Base-by-base conservation (phyloP, 2,888 invertebrate genomes). In the Nasonovia ribisnigri region DNA sequence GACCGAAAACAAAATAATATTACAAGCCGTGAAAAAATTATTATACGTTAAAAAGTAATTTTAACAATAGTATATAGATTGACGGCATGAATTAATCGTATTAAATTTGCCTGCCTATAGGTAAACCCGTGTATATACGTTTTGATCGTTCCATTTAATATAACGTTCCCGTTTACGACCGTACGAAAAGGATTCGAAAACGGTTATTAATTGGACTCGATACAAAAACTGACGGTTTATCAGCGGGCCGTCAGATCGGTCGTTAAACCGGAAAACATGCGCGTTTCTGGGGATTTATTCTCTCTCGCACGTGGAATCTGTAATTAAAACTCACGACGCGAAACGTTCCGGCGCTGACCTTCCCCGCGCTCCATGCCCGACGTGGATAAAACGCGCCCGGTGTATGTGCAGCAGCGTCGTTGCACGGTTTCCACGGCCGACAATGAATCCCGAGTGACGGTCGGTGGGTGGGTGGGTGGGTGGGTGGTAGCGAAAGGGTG, bases 251-350 rank as follows among this genome's bases (percentile, higher is more conserved):
- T 67, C 67, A 67, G 46, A 67, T 90, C 67, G 26, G 77, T 29
- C 48, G 77, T 77, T 77, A 36, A 42, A 84, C 36, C 77, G 29
- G n/a, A 84, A 84, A 54, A 84, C 42, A 54, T 24, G 54, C 91
- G 48, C 60, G 36, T 48, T 90, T 29, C 54, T 13, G 26, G 42
- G 29, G 13, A 51, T 11, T 42, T 84, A 42, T 51, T 84, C 43
- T 6, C 43, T 6, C 51, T n/a, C 13, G 24, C 48, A 60, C 86
- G 36, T 42, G 51, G 88, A 67, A 88, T 92, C 67, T 42, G 92
- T 92, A 92, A 92, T 92, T 92, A 92, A 92, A 92, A 92, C 67
- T 88, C 92, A 67, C 67, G 88, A 67, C 87, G 88, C 6, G 46
- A 60, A 60, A 60, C 16, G 13, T 60, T 87, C 86, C n/a, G 77